phyloP scores from a whole-genome alignment of 2,888 invertebrate species.

The Pristionchus fissidentatus region DNA sequence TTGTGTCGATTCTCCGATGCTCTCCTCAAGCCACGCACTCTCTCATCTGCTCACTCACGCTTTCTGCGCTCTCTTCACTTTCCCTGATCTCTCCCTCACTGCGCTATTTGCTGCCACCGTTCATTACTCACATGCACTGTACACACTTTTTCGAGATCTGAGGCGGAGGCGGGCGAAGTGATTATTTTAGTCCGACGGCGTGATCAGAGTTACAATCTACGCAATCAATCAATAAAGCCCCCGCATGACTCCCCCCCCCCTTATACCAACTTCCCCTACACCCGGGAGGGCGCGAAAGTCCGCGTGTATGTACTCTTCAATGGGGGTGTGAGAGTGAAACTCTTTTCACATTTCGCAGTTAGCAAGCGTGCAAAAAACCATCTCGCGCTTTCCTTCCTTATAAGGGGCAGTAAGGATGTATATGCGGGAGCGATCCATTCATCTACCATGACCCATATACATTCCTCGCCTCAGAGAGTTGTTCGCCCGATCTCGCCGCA shows the following conservation, averaged over 20 bases:
- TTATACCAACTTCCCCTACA: background rate
- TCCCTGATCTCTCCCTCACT: background rate
- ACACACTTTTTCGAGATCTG: background rate
- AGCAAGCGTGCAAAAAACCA: background rate
- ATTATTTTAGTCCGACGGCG: background rate
- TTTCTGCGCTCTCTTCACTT: background rate
- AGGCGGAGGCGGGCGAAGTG: background rate
- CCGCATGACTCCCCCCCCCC: background rate
- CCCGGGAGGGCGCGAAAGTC: background rate
- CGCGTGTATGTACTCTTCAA: background rate
- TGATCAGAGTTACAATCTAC: background rate
- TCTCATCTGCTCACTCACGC: conserved; percentile 3
- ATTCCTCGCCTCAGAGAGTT: too few relatives aligned
- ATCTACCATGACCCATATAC: conserved; percentile 38
- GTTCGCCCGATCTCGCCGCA: too few relatives aligned
- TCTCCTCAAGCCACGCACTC: background rate
- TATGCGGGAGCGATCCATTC: too few relatives aligned
- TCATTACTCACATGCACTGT: conserved; percentile 36
- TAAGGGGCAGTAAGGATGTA: too few relatives aligned
- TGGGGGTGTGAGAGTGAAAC: background rate
- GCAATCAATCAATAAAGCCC: background rate
- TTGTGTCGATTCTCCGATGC: background rate
- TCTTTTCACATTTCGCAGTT: background rate
- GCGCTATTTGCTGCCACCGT: conserved; percentile 22
- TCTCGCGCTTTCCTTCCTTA: too few relatives aligned